These are phyloP conservation scores for Drosophila parthenogenetica DNA, from an alignment of 2,888 invertebrate genomes.

Conservation along the genomic window DNA sequence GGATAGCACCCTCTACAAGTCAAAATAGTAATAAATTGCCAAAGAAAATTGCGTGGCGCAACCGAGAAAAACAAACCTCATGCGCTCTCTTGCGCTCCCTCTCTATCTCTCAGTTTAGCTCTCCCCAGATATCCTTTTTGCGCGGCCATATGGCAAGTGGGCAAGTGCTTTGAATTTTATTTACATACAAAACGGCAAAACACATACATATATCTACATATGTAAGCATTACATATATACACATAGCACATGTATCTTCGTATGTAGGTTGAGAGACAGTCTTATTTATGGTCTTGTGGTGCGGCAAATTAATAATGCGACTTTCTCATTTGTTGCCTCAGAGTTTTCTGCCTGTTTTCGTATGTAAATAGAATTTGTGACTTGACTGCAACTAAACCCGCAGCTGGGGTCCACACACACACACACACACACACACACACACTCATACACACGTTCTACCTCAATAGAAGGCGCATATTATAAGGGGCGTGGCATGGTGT, in stretches of 20 bases:
- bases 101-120: background rate
- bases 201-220: slow-evolving; percentile 21
- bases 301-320: slow-evolving; percentile 78
- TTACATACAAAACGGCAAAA: slow-evolving; percentile 30
- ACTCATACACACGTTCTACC: background rate
- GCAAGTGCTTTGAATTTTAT: slow-evolving; percentile 66
- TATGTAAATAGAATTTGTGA: slow-evolving; percentile 65
- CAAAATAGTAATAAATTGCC: slow-evolving; percentile 78
- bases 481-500: background rate
- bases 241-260: slow-evolving; percentile 12
- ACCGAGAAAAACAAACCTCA: slow-evolving; percentile 27
- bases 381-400: slow-evolving; percentile 43
- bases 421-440: background rate
- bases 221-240: slow-evolving; percentile 13
- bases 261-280: slow-evolving; percentile 43
- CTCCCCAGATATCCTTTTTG: slow-evolving; percentile 1
- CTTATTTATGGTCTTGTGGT: slow-evolving; percentile 77
- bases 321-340: slow-evolving; percentile 61
- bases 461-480: background rate
- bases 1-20: slow-evolving; percentile 57
- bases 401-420: slow-evolving; percentile 38
- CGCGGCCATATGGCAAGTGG: slow-evolving; percentile 60
- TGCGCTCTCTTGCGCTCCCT: background rate
- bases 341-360: slow-evolving; percentile 18
- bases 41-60: slow-evolving; percentile 65